phyloP scores from a whole-genome alignment of 1,140 invertebrate species.

The Pseudomyrmex dendroicus region DNA sequence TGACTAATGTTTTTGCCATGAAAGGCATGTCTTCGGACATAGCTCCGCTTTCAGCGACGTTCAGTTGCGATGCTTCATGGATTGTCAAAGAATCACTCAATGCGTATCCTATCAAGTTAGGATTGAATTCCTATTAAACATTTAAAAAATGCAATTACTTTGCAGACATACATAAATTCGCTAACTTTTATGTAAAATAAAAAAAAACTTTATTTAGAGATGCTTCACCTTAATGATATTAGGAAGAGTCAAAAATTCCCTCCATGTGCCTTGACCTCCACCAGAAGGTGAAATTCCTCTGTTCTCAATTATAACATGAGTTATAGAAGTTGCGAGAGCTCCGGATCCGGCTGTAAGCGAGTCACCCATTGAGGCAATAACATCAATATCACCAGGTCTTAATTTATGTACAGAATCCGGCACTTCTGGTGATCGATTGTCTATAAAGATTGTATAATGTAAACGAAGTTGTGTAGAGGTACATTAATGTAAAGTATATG shows the following conservation, averaged over 20 bases:
- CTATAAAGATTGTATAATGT: too few relatives aligned
- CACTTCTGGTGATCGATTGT: too few relatives aligned
- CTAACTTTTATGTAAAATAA: too few relatives aligned
- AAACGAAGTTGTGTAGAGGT: too few relatives aligned
- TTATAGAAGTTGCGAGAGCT: conserved; percentile 83
- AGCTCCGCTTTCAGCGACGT: conserved; percentile 87
- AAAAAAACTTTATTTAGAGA: too few relatives aligned
- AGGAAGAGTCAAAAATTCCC: conserved; percentile 85
- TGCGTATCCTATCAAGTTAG: conserved; percentile 87
- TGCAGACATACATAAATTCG: too few relatives aligned
- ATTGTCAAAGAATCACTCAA: conserved; percentile 83
- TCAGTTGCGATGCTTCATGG: conserved; percentile 86
- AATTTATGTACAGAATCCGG: conserved; percentile 74
- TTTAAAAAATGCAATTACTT: too few relatives aligned
- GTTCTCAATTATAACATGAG: conserved; percentile 84
- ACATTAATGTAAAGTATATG: too few relatives aligned
- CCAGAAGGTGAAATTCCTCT: conserved; percentile 84
- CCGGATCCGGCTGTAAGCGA: conserved; percentile 89
- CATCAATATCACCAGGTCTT: conserved; percentile 88
- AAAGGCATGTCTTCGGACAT: conserved; percentile 87
- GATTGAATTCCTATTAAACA: conserved; percentile 86
- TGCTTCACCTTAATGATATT: conserved; percentile 79
- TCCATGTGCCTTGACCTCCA: conserved; percentile 87
- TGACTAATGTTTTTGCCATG: conserved; percentile 88
- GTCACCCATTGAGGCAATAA: conserved; percentile 90